Evolutionary conservation across 2,888 invertebrate species (phyloP), one percentile per base, ranked within the genome.

Genomic region (Spatulosminthurus flaviceps): DNA sequence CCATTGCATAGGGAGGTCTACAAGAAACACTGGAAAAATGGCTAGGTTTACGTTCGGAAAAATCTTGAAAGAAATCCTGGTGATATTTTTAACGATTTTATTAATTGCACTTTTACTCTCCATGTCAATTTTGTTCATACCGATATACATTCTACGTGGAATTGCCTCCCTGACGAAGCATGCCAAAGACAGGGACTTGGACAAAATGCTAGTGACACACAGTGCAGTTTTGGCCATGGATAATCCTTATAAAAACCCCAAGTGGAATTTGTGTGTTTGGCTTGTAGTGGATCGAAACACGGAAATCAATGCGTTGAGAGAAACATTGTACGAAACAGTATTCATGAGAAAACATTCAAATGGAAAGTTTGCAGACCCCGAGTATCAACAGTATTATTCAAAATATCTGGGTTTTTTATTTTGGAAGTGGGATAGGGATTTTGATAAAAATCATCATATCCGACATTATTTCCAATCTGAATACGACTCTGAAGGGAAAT

Each of bases 391-490:
- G 42, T 81, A 79, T 71, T 83, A 76, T 76, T 1, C 22, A 0
- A 75, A 79, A 13, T 73, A 26, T 28, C 80, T 80, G 80, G 83
- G 83, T 13, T 83, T 81, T 66, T 41, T 78, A 13, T 83, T 82
- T 42, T 83, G 83, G 83, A 81, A 80, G 51, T 83, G 83, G 83
- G 83, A 83, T 42, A 41, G 73, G 0, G 61, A 80, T 19, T 83
- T 83, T 77, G 24, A 78, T n/a, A 69, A 81, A 19, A 41, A 78
- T 0, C 79, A 83, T 7, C 83, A 83, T 60, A 82, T 82, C 67
- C 41, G 71, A 26, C 19, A 1, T 19, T 26, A 26, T 28, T 51
- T 51, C n/a, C 9, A 51, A 1, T 51, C 51, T 13, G 51, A 51
- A 19, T 2, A 64, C 24, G 24, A 41, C 22, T 19, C 22, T n/a